Percentiles rank a stretch among this genome's conserved stretches.
phyloP scores from a whole-genome alignment of 2,888 invertebrate species.

The Aradus depressus region DNA sequence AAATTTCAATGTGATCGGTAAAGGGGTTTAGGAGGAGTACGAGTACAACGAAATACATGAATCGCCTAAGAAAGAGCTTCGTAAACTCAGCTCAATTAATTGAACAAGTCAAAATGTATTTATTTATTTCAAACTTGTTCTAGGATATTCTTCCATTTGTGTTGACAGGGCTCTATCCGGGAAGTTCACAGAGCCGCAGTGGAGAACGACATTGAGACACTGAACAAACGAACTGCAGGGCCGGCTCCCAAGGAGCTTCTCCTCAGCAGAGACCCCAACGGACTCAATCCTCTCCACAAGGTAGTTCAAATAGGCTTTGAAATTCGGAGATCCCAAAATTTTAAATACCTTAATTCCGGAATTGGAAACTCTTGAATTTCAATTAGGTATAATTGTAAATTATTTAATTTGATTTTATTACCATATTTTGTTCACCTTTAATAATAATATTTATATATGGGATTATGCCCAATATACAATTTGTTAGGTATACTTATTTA shows the following conservation, averaged over 20 bases:
- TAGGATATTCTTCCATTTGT: slow-evolving; percentile 10
- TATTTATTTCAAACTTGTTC: background rate
- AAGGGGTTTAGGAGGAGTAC: no score
- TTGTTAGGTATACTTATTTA: no score
- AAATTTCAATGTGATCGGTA: no score
- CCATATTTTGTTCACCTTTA: no score
- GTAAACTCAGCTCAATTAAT: no score
- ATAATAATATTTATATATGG: no score
- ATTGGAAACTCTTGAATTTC: slow-evolving; percentile 2
- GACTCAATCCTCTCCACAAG: slow-evolving; percentile 78
- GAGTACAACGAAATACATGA: no score
- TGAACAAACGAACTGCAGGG: slow-evolving; percentile 53
- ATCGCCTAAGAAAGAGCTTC: no score
- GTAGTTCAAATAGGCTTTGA: slow-evolving; percentile 39
- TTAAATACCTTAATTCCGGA: background rate
- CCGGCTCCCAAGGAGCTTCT: slow-evolving; percentile 61
- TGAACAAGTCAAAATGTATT: no score
- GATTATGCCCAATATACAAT: no score
- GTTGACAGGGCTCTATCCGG: slow-evolving; percentile 61
- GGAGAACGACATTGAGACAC: slow-evolving; percentile 59
- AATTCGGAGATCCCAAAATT: background rate
- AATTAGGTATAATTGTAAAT: background rate
- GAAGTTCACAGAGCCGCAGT: slow-evolving; percentile 69
- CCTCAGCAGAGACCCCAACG: slow-evolving; percentile 65
- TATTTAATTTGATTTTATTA: no score